These are phyloP conservation scores for Girardia tigrina DNA, from an alignment of 2,888 invertebrate genomes.

Conservation along the genomic window DNA sequence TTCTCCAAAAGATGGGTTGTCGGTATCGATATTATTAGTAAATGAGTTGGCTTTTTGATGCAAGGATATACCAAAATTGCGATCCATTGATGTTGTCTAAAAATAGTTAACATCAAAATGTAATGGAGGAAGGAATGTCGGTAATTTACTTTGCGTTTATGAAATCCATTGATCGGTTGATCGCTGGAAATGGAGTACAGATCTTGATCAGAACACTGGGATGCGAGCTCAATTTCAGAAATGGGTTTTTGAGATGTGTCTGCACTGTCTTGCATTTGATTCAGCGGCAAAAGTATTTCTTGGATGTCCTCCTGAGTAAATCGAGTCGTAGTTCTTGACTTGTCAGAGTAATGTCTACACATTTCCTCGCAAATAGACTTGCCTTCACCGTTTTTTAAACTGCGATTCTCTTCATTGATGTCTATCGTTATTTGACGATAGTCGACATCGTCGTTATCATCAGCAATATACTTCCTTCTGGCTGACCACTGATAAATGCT, in stretches of 20 bases:
- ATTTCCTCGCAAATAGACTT: not conserved
- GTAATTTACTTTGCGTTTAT: not conserved
- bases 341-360: not conserved
- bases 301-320: not conserved
- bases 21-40: not conserved
- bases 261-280: not conserved
- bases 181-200: not conserved
- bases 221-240: not conserved
- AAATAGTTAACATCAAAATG: not conserved
- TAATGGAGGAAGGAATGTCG: no score
- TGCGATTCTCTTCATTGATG: not conserved
- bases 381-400: not conserved
- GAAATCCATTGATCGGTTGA: not conserved
- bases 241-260: not conserved
- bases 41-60: not conserved
- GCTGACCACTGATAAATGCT: slow-evolving; percentile 18
- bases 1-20: not conserved
- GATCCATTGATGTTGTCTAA: not conserved
- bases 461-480: not conserved
- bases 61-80: not conserved
- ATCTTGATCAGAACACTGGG: not conserved
- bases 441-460: slow-evolving; percentile 4
- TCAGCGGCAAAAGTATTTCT: not conserved
- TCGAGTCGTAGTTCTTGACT: not conserved
- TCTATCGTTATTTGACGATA: not conserved